Percentiles rank a stretch among this genome's conserved stretches.
Conservation (phyloP, 2,888 invertebrate species). For the Hemithea aestivaria region DNA sequence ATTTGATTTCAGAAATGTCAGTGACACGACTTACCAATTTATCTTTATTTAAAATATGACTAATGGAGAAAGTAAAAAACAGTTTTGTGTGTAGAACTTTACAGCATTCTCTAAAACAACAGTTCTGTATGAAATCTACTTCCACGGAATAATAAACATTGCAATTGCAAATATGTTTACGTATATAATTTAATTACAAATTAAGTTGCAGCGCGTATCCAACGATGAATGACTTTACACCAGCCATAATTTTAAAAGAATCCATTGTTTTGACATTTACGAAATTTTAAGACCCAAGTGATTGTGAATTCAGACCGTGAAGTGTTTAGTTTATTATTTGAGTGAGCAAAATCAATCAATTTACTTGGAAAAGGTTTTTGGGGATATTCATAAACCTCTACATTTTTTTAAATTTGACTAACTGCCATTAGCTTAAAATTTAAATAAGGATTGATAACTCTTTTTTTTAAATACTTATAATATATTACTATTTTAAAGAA, state of each 20-base stretch:
- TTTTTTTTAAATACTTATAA: too few relatives aligned
- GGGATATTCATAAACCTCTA: conserved; percentile 61
- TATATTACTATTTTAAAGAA: too few relatives aligned
- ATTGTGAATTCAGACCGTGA: conserved; percentile 62
- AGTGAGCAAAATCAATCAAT: conserved; percentile 53
- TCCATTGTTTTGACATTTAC: conserved; percentile 67
- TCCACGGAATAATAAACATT: conserved; percentile 17
- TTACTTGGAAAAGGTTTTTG: conserved; percentile 71
- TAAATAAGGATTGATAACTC: too few relatives aligned
- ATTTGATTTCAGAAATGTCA: too few relatives aligned
- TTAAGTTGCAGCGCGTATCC: conserved; percentile 51
- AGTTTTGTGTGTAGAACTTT: too few relatives aligned
- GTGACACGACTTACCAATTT: too few relatives aligned
- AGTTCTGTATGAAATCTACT: conserved; percentile 6
- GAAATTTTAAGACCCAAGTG: conserved; percentile 50
- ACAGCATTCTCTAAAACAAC: too few relatives aligned
- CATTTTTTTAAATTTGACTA: too few relatives aligned
- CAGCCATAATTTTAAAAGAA: conserved; percentile 53
- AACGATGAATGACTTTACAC: conserved; percentile 62
- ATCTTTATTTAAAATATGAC: too few relatives aligned
- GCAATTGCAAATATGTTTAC: conserved; percentile 48
- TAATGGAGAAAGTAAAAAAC: too few relatives aligned
- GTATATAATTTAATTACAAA: conserved; percentile 73
- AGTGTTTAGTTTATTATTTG: conserved; percentile 61
- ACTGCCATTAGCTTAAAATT: too few relatives aligned